Percentiles rank a stretch among this genome's conserved stretches.
phyloP scores from a whole-genome alignment of 2,888 invertebrate species.

The Cosmopolites sordidus region DNA sequence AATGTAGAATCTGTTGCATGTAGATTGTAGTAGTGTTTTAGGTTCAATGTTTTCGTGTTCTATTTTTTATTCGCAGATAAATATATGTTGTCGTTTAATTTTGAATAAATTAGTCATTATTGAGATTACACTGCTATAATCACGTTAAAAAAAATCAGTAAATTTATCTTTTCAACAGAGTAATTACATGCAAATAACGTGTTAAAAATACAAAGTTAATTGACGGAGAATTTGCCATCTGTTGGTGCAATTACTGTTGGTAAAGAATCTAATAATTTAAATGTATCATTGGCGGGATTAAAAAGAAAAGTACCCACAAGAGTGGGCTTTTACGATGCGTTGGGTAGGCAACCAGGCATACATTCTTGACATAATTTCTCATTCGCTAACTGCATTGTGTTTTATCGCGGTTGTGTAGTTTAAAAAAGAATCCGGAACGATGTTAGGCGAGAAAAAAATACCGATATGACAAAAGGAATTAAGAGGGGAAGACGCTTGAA shows the following conservation, averaged over 20 bases:
- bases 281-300: conserved; percentile 2
- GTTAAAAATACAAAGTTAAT: background rate
- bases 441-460: no score
- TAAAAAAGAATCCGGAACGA: background rate
- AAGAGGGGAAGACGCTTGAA: background rate
- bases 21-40: no score
- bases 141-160: background rate
- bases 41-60: no score
- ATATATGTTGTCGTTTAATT: no score
- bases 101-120: no score
- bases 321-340: conserved; percentile 4
- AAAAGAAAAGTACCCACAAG: background rate
- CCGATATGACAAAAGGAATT: background rate
- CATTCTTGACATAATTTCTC: background rate
- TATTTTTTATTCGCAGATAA: no score
- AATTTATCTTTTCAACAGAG: background rate
- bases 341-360: conserved; percentile 16
- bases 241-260: background rate
- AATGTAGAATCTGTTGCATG: no score
- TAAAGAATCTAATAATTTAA: conserved; percentile 6
- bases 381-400: background rate
- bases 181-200: background rate
- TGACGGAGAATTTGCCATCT: background rate
- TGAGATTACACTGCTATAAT: no score
- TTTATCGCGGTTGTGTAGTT: background rate